Evolutionary conservation across 2,888 invertebrate genomes (phyloP).

Genomic region (Drosophila lacicola): DNA sequence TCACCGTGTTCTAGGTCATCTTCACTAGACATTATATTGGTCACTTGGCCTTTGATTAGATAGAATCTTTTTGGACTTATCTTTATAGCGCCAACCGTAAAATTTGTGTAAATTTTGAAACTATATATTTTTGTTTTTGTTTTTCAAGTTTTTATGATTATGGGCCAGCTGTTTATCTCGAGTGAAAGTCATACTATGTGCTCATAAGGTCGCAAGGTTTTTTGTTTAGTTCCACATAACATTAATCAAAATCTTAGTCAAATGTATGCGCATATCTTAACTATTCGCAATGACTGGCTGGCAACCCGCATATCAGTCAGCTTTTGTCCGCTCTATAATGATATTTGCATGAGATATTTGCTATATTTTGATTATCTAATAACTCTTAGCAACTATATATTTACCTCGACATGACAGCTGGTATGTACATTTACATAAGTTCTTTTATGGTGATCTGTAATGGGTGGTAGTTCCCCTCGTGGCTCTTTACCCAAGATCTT

Average conservation of each 20-base stretch:
- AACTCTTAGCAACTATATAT: background rate
- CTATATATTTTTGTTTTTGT: background rate
- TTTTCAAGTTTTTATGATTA: background rate
- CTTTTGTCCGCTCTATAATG: background rate
- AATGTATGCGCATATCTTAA: slow-evolving; percentile 5
- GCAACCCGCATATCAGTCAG: background rate
- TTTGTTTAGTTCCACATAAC: background rate
- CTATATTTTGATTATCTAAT: background rate
- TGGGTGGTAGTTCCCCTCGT: slow-evolving; percentile 9
- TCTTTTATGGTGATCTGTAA: background rate
- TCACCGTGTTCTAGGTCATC: slow-evolving; percentile 31
- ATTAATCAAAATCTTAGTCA: slow-evolving; percentile 18
- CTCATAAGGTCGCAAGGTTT: slow-evolving; percentile 1
- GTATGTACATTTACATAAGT: slow-evolving; percentile 4
- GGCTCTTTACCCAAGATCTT: slow-evolving; percentile 26
- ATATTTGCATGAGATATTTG: background rate
- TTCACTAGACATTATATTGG: slow-evolving; percentile 14
- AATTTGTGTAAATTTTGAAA: too few relatives aligned
- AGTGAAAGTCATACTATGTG: slow-evolving; percentile 4
- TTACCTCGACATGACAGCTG: slow-evolving; percentile 1
- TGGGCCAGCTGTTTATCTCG: background rate
- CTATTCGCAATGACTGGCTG: background rate
- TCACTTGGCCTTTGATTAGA: slow-evolving; percentile 28
- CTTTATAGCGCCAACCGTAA: background rate
- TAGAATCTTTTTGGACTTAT: slow-evolving; percentile 4